phyloP scores from a whole-genome alignment of 2,113 vertebrate species.

The Mormyrus lacerda region DNA sequence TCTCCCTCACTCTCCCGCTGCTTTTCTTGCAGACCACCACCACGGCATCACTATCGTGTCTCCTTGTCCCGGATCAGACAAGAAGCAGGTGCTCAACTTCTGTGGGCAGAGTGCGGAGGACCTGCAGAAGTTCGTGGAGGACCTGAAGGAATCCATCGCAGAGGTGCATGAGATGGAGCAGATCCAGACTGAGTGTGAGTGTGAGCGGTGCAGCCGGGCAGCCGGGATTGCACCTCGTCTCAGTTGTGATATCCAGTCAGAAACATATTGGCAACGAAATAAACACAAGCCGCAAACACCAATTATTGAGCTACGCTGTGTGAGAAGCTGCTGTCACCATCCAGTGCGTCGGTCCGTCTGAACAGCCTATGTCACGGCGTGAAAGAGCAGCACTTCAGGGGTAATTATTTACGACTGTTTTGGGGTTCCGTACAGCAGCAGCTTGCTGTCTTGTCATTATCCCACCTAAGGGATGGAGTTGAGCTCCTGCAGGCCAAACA shows the following conservation, averaged over 20 bases:
- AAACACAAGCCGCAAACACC: not conserved
- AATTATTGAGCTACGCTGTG: not conserved
- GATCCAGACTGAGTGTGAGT: conserved; percentile 95
- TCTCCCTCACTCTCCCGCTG: not conserved
- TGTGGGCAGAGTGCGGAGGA: conserved; percentile 90
- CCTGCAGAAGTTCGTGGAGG: conserved; percentile 94
- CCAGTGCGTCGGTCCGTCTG: not conserved
- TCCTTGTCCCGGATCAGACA: conserved; percentile 83
- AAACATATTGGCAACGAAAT: not conserved
- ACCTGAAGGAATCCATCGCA: conserved; percentile 93
- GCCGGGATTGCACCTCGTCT: not conserved
- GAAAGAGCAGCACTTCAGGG: not conserved
- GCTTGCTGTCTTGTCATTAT: not conserved
- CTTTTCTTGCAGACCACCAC: conserved; percentile 75
- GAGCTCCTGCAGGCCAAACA: not conserved
- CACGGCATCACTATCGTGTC: conserved; percentile 94
- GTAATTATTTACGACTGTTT: not conserved
- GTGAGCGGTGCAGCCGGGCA: not conserved
- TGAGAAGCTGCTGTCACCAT: not conserved
- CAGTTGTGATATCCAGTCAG: not conserved
- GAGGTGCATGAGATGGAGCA: conserved; percentile 98
- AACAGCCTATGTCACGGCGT: not conserved
- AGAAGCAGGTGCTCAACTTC: conserved; percentile 91
- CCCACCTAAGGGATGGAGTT: not conserved
- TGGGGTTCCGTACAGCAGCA: not conserved